Base-by-base conservation (phyloP, 2,113 vertebrate genomes). In the Natator depressus region DNA sequence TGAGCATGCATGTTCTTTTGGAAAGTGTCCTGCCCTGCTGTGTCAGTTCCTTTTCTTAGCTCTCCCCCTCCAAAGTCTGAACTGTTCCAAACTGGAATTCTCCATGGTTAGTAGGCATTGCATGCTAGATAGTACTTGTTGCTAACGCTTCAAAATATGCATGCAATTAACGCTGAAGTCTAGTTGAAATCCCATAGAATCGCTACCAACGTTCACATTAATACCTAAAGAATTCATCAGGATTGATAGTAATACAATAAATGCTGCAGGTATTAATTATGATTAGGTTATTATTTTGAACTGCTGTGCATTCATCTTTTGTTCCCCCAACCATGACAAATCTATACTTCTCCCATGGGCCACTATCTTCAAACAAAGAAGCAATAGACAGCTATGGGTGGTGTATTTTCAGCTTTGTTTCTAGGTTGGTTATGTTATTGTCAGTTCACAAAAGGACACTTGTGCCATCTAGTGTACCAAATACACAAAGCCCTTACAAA, bases 1-100 rank as follows among this genome's bases (percentile, higher is more conserved):
- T 95, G 85, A 97, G 94, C 97, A 89, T 85, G 97, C 86, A 96
- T 85, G 69, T 78, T 78, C 92, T 89, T 87, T 87, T 84, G 90
- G 95, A 95, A 96, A 95, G 80, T 87, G 12, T 88, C 90, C 95
- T 54, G 51, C 75, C 91, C 75, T 97, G 89, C 93, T 95, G 49
- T 86, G 59, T 88, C 89, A 95, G 94, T 46, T 92, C 85, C 53
- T 93, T 91, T 89, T 83, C 75, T 82, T 22, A 0, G 1, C 47
- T 88, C 46, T 84, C 89, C 91, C 85, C 35, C 54, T 84, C 50
- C 79, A 84, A 19, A 84, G 2, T 27, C 17, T 83, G 3, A 72
- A 57, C 35, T 87, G 89, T 93, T 94, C 85, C 80, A 49, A 80
- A 46, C 0, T 3, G 81, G 38, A 20, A 59, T 94, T 96, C 95